These are phyloP conservation scores for Puma concolor DNA, from an alignment of 2,113 vertebrate genomes.

Conservation along the genomic window DNA sequence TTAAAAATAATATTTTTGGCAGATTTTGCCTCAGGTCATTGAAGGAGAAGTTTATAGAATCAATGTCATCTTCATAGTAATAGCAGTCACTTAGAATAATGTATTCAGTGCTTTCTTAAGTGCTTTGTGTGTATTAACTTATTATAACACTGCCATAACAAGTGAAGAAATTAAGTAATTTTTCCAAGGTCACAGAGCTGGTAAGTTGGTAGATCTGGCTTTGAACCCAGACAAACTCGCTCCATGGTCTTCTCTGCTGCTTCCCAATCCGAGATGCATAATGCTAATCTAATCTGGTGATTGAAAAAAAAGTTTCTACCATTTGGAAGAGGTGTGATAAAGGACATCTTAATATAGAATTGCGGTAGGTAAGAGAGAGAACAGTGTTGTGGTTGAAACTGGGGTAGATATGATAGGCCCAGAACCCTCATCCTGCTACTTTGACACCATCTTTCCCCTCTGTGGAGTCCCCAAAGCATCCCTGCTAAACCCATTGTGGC, in stretches of 20 bases:
- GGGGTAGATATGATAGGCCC: neutral
- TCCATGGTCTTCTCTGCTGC: neutral
- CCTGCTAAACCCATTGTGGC: neutral
- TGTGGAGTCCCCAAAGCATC: neutral
- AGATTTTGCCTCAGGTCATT: conserved; percentile 5
- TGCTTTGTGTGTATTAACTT: neutral
- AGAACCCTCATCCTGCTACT: neutral
- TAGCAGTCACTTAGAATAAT: neutral
- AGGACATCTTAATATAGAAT: neutral
- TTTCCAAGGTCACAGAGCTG: neutral
- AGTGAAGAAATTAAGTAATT: neutral
- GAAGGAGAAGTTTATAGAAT: neutral
- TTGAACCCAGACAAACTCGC: neutral
- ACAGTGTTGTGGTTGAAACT: neutral
- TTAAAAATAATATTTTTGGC: neutral
- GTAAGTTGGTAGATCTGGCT: neutral
- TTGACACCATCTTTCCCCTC: neutral
- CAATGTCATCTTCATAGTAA: neutral
- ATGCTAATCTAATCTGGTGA: neutral
- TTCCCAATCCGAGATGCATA: neutral
- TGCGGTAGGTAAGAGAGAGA: neutral
- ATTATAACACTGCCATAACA: neutral
- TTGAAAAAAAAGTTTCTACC: neutral
- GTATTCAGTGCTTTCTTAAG: neutral
- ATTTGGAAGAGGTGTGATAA: neutral